phyloP scores from a whole-genome alignment of 2,888 invertebrate genomes.

The Cryptosula pallasiana region DNA sequence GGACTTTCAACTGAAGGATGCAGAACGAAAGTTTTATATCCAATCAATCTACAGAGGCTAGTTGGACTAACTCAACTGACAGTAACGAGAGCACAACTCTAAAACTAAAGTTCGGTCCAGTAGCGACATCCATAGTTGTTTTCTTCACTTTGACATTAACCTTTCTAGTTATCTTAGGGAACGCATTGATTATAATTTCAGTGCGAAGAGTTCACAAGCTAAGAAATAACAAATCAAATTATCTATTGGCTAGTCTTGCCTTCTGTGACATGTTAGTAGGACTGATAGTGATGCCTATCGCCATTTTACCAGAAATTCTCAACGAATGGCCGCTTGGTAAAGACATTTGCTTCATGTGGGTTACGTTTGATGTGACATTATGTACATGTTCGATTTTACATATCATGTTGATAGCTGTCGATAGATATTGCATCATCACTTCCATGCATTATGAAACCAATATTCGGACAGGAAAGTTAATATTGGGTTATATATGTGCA shows the following conservation, averaged over 20 bases:
- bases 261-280: conserved; percentile 58
- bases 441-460: conserved; percentile 84
- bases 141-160: conserved; percentile 46
- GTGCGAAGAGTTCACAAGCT: conserved; percentile 56
- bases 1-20: too few species aligned
- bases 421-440: conserved; percentile 58
- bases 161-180: conserved; percentile 56
- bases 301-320: conserved; percentile 50
- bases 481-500: conserved; percentile 73
- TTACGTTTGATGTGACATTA: conserved; percentile 57
- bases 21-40: neutral
- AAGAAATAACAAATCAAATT: conserved; percentile 53
- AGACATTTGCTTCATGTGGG: conserved; percentile 56
- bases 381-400: conserved; percentile 59
- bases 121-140: conserved; percentile 33
- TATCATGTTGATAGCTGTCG: conserved; percentile 58
- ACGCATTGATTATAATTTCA: conserved; percentile 57
- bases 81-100: neutral
- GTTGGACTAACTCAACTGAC: neutral
- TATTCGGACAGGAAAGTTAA: conserved; percentile 83
- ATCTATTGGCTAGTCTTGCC: conserved; percentile 56
- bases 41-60: neutral
- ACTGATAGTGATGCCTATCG: conserved; percentile 57
- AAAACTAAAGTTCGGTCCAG: neutral
- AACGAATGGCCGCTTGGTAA: conserved; percentile 48